Evolutionary conservation across 2,888 invertebrate genomes (phyloP).

Genomic region (Tortrix viridana): DNA sequence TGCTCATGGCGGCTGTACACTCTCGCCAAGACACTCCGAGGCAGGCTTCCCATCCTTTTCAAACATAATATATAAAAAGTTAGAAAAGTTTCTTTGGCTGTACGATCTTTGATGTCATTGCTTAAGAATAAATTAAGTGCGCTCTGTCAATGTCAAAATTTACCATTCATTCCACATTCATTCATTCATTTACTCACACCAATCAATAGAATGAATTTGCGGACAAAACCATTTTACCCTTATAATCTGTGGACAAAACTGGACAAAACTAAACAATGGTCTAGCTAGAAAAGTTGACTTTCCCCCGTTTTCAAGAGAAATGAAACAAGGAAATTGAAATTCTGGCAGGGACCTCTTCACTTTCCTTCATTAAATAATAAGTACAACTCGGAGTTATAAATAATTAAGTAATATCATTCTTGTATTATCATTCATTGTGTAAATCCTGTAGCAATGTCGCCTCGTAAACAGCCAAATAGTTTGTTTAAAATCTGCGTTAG

Average conservation of each 20-base stretch:
- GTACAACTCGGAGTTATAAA: not conserved
- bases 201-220: not conserved
- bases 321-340: constrained; percentile 10
- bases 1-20: too few relatives aligned
- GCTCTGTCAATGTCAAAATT: too few relatives aligned
- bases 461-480: constrained; percentile 73
- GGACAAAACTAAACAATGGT: not conserved
- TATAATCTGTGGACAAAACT: too few relatives aligned
- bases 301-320: constrained; percentile 5
- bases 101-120: too few relatives aligned
- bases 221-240: too few relatives aligned
- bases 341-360: not conserved
- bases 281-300: constrained; percentile 1
- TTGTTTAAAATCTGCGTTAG: constrained; percentile 71
- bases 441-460: constrained; percentile 61
- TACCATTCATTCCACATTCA: too few relatives aligned
- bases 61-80: too few relatives aligned
- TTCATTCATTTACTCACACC: not conserved
- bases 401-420: constrained; percentile 13
- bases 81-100: too few relatives aligned
- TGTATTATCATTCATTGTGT: too few relatives aligned
- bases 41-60: too few relatives aligned
- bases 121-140: too few relatives aligned
- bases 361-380: not conserved
- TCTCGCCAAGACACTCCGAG: too few relatives aligned